Evolutionary conservation across 2,888 invertebrate genomes (phyloP).

Genomic region (Amphipoea oculea): DNA sequence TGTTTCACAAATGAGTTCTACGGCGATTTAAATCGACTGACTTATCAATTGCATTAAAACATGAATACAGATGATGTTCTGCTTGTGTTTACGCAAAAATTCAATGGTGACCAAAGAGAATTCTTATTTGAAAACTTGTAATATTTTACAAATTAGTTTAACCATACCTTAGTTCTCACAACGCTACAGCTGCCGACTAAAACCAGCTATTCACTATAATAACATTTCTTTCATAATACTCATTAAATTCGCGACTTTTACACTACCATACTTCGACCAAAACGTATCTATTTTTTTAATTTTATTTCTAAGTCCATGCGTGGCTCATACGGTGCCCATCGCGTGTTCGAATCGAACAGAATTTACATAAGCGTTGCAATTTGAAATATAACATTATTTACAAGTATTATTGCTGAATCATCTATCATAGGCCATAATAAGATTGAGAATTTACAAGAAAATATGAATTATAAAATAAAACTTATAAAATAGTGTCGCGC

Average conservation of each 20-base stretch:
- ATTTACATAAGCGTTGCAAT: conserved; percentile 63
- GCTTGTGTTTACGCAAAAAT: conserved; percentile 32
- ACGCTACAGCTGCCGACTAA: conserved; percentile 63
- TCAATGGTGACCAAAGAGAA: conserved; percentile 40
- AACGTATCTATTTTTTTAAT: conserved; percentile 30
- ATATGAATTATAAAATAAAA: conserved; percentile 57
- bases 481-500: conserved; percentile 51
- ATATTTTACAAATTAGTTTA: conserved; percentile 51
- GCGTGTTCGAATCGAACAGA: conserved; percentile 60
- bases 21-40: conserved; percentile 17
- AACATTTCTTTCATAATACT: conserved; percentile 65
- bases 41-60: conserved; percentile 32
- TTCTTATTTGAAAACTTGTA: conserved; percentile 35
- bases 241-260: conserved; percentile 64
- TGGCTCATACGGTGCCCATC: conserved; percentile 52
- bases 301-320: conserved; percentile 61
- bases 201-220: conserved; percentile 59
- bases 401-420: conserved; percentile 75
- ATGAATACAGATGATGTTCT: conserved; percentile 19
- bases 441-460: conserved; percentile 61
- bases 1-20: conserved; percentile 14
- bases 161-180: conserved; percentile 49
- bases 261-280: conserved; percentile 41
- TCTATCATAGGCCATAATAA: conserved; percentile 75
- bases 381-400: conserved; percentile 73